These are phyloP conservation scores for Chrysaora quinquecirrha DNA, from an alignment of 30 jellyfish, hydroid and myxozoan species.

Conservation along the genomic window DNA sequence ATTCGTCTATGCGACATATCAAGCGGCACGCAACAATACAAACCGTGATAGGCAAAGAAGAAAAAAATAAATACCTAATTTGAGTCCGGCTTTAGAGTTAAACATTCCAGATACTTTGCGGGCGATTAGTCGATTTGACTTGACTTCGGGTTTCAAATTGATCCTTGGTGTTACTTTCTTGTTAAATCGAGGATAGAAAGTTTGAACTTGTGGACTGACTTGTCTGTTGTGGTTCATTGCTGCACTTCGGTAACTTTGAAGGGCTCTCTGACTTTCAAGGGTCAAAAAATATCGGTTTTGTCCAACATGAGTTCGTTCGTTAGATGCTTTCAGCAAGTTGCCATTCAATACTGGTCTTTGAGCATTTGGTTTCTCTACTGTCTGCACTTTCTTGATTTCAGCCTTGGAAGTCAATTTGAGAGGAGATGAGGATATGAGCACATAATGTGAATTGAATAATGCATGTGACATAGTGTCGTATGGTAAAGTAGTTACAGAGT, in stretches of 20 bases:
- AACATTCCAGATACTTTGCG: slow-evolving; percentile 4
- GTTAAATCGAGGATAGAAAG: background rate
- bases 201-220: background rate
- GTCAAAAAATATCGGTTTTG: background rate
- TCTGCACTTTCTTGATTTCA: too few species aligned
- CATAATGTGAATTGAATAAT: too few species aligned
- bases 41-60: too few species aligned
- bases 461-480: too few species aligned
- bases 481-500: too few species aligned
- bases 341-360: background rate
- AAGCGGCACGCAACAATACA: too few species aligned
- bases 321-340: background rate
- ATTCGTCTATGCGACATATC: too few species aligned
- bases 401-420: too few species aligned
- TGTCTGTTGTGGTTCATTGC: background rate
- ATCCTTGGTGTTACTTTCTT: background rate
- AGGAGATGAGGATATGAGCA: too few species aligned
- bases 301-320: background rate
- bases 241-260: slow-evolving; percentile 5
- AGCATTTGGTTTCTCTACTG: background rate
- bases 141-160: background rate
- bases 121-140: background rate
- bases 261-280: background rate
- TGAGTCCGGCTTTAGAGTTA: background rate
- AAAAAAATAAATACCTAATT: too few species aligned